Percentiles rank a stretch among this genome's conserved stretches.
Evolutionary conservation across 2,797 vertebrate genomes (phyloP).

Genomic region (Pseudochirops cupreus): DNA sequence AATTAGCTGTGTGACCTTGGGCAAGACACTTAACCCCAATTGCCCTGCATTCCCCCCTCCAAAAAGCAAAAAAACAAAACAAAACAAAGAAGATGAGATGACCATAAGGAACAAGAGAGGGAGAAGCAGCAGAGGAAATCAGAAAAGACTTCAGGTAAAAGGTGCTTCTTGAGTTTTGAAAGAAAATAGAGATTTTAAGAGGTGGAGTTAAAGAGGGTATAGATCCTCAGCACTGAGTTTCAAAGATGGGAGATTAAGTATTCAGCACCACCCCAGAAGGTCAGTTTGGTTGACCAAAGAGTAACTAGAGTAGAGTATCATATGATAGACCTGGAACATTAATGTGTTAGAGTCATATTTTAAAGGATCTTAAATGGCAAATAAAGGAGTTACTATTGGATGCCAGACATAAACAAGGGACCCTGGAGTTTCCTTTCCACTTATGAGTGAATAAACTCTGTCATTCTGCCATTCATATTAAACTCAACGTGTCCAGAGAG

Average conservation of each 20-base stretch:
- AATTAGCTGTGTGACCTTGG: too few relatives aligned
- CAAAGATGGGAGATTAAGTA: background rate
- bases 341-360: background rate
- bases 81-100: background rate
- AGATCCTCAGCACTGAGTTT: background rate
- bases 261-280: background rate
- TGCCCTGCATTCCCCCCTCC: too few relatives aligned
- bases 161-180: background rate
- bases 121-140: background rate
- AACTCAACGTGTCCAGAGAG: background rate
- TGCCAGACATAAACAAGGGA: background rate
- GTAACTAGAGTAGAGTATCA: background rate
- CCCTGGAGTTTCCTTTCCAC: background rate
- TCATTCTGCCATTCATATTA: background rate
- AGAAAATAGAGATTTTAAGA: background rate
- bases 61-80: too few relatives aligned
- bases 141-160: background rate
- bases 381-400: background rate
- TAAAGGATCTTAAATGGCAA: background rate
- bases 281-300: background rate
- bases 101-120: background rate
- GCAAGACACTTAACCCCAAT: too few relatives aligned
- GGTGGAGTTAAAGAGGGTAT: background rate
- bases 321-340: background rate
- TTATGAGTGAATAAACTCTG: background rate